Conservation (phyloP, 2,888 invertebrate species). For the Trachelus tabidus region DNA sequence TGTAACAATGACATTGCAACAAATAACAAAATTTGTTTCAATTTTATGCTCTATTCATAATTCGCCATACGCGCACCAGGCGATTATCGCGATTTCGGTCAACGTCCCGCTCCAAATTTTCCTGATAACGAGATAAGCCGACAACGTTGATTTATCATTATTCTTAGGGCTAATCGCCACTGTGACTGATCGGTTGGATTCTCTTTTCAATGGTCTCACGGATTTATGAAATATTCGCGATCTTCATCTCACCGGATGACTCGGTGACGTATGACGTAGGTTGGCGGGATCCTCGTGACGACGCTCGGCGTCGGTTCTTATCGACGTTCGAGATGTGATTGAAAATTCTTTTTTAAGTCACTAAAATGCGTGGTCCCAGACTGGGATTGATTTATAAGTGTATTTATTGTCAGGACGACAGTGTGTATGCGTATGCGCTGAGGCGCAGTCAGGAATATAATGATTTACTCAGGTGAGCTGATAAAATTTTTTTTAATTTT, state of each 20-base stretch:
- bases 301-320: neutral
- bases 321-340: neutral
- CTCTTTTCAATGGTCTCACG: neutral
- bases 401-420: neutral
- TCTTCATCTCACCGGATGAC: neutral
- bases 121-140: neutral
- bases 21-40: too few species aligned
- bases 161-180: neutral
- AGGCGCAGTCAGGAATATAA: neutral
- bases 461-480: neutral
- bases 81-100: neutral
- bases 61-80: neutral
- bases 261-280: neutral
- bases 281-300: neutral
- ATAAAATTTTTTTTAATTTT: neutral
- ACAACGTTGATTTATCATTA: neutral
- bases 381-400: neutral
- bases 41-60: neutral
- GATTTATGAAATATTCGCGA: neutral
- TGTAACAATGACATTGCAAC: neutral
- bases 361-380: neutral
- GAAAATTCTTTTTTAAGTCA: neutral
- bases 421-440: conserved; percentile 1
- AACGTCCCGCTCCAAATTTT: neutral
- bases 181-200: neutral